These are phyloP conservation scores for Euwallacea fornicatus DNA, from an alignment of 1,140 invertebrate genomes.

Conservation along the genomic window DNA sequence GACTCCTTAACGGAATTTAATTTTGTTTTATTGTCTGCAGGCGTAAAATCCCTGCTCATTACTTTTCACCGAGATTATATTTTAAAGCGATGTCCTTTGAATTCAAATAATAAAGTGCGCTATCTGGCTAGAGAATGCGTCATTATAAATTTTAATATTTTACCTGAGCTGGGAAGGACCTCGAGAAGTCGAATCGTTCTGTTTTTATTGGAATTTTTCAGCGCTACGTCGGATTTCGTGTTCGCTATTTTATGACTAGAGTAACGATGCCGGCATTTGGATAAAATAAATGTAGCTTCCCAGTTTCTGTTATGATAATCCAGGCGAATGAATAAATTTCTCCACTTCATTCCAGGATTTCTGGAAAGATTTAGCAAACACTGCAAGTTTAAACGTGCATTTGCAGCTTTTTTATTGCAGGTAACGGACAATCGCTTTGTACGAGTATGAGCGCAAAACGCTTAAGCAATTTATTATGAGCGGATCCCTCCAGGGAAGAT, in stretches of 20 bases:
- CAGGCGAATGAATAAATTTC: not conserved
- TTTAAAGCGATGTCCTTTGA: constrained; percentile 10
- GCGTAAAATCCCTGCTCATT: not conserved
- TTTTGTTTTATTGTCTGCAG: constrained; percentile 2
- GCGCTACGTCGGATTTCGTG: not conserved
- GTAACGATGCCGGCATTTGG: not conserved
- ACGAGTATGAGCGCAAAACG: too few species aligned
- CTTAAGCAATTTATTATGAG: too few species aligned
- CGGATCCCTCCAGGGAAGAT: not conserved
- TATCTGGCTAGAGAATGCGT: constrained; percentile 7
- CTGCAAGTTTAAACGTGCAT: too few species aligned
- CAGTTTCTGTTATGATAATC: not conserved
- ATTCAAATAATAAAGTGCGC: constrained; percentile 17
- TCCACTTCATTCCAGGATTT: not conserved
- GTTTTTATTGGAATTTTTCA: constrained; percentile 3
- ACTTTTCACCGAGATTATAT: constrained; percentile 1
- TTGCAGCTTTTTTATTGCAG: too few species aligned
- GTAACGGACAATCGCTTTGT: too few species aligned
- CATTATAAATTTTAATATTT: constrained; percentile 19
- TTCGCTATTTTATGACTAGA: too few species aligned
- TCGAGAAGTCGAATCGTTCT: not conserved
- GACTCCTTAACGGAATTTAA: constrained; percentile 2
- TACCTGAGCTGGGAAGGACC: not conserved
- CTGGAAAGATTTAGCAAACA: too few species aligned
- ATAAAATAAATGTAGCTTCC: not conserved